Evolutionary conservation across 2,113 vertebrate species (phyloP).

Genomic region (Aspidoscelis tigris): DNA sequence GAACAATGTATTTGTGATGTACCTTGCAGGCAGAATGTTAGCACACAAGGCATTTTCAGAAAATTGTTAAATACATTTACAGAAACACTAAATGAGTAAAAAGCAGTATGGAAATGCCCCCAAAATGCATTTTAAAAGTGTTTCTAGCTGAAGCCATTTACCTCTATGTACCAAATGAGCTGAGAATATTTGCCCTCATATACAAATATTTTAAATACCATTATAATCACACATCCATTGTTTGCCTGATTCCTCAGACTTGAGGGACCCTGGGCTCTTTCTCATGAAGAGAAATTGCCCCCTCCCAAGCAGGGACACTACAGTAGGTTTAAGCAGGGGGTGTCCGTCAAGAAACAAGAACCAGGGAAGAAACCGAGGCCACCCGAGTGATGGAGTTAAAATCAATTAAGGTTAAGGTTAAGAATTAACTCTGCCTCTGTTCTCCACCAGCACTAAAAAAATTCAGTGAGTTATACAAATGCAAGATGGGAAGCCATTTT

Average conservation of each 20-base stretch:
- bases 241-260: background rate
- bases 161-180: background rate
- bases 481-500: too few relatives aligned
- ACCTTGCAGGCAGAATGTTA: background rate
- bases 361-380: too few relatives aligned
- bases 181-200: background rate
- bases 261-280: too few relatives aligned
- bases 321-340: too few relatives aligned
- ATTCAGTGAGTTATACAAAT: too few relatives aligned
- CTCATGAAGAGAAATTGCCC: too few relatives aligned
- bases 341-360: too few relatives aligned
- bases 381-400: too few relatives aligned
- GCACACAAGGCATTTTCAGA: background rate
- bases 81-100: background rate
- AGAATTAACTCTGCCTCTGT: too few relatives aligned
- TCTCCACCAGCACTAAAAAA: too few relatives aligned
- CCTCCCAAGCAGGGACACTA: too few relatives aligned
- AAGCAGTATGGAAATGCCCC: background rate
- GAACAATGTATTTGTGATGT: background rate
- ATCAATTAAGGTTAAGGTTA: too few relatives aligned
- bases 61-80: background rate
- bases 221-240: background rate
- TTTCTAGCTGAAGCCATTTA: background rate
- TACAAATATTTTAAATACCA: background rate
- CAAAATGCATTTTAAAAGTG: background rate